Conservation (phyloP, 92 coral and sea anemone genomes). For the Blastomussa wellsi region DNA sequence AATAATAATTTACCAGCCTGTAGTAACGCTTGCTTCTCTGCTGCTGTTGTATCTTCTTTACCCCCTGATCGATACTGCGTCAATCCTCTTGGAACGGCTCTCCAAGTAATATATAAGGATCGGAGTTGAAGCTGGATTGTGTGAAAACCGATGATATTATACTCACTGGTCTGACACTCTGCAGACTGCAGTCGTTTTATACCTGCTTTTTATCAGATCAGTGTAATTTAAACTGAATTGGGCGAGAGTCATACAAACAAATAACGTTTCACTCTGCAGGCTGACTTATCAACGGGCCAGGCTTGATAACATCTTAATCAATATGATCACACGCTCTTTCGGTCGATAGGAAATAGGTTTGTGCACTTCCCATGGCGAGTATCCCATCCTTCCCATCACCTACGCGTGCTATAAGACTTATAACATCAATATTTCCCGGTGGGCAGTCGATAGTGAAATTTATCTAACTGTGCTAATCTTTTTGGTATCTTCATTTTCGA, state of each 20-base stretch:
- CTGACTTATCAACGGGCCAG: conserved; percentile 12
- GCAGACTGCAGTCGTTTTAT: conserved; percentile 15
- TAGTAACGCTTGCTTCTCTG: neutral
- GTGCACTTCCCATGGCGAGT: conserved; percentile 24
- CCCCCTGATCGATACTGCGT: neutral
- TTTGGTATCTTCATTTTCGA: conserved; percentile 10
- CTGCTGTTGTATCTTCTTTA: neutral
- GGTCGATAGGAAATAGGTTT: conserved; percentile 26
- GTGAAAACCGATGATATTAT: conserved; percentile 4
- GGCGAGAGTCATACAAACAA: conserved; percentile 28
- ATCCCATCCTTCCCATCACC: conserved; percentile 9
- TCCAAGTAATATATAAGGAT: neutral
- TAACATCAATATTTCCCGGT: conserved; percentile 32
- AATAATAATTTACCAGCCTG: conserved; percentile 1
- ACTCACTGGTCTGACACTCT: conserved; percentile 31
- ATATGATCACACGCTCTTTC: conserved; percentile 10
- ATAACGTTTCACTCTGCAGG: conserved; percentile 14
- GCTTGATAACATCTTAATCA: conserved; percentile 30
- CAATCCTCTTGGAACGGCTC: conserved; percentile 13
- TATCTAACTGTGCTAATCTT: conserved; percentile 32
- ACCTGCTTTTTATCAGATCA: conserved; percentile 41
- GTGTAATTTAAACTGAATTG: conserved; percentile 30
- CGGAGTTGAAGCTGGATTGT: conserved; percentile 13
- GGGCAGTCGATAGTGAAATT: conserved; percentile 10
- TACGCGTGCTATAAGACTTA: neutral